A percentile compares a stretch with the other conserved stretches of the same genome.
These are phyloP conservation scores for Dryobotodes eremita DNA, from an alignment of 2,888 invertebrate genomes.

Conservation along the genomic window DNA sequence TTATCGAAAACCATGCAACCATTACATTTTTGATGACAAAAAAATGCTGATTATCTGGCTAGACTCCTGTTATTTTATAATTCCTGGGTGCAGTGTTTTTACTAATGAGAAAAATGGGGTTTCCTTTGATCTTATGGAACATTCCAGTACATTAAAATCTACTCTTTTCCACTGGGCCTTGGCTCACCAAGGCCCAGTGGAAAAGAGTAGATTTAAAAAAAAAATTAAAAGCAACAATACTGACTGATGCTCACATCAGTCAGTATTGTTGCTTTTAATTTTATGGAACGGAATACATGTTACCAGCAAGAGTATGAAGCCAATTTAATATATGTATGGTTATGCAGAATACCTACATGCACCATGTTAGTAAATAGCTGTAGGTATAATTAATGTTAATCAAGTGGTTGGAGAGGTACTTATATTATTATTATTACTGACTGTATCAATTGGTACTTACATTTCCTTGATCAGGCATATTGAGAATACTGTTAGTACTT, in stretches of 20 bases:
- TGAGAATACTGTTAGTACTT: conserved; percentile 4
- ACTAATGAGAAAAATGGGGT: not conserved
- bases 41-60: not conserved
- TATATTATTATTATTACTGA: conserved; percentile 10
- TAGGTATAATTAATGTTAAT: conserved; percentile 39
- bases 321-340: conserved; percentile 8
- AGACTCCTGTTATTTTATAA: not conserved
- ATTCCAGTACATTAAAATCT: not conserved
- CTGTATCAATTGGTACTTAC: conserved; percentile 49
- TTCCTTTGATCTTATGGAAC: not conserved
- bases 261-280: too few species aligned
- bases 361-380: conserved; percentile 6
- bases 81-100: not conserved
- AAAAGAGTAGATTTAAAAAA: too few species aligned
- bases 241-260: too few species aligned
- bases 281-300: not conserved
- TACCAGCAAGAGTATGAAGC: not conserved
- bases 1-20: not conserved
- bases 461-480: conserved; percentile 51
- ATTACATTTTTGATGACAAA: not conserved
- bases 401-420: conserved; percentile 11
- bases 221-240: too few species aligned
- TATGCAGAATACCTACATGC: conserved; percentile 7
- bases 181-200: too few species aligned
- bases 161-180: not conserved